Conservation (phyloP, 2,888 invertebrate genomes). For the Hyalella azteca region DNA sequence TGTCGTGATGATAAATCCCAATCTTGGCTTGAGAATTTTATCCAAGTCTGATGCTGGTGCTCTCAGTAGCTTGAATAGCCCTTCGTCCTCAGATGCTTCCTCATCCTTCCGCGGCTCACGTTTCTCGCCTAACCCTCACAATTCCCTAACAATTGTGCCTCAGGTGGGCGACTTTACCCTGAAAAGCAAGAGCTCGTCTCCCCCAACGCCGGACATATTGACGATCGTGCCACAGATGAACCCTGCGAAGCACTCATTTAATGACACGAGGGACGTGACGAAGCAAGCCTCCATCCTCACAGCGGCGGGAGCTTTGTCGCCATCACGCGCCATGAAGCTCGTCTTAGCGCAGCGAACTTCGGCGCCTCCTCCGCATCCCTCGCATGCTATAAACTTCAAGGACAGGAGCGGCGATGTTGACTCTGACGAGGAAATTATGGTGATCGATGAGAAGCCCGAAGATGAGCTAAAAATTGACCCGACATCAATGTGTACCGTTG, state of each 20-base stretch:
- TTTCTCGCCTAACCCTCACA: not conserved
- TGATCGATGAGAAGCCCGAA: conserved; percentile 50
- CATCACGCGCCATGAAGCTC: conserved; percentile 53
- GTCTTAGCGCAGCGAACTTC: conserved; percentile 29
- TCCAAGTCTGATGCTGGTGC: conserved; percentile 29
- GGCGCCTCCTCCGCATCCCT: not conserved
- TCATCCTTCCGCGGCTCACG: not conserved
- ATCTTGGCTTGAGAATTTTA: conserved; percentile 52
- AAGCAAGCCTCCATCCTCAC: conserved; percentile 11
- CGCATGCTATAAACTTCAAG: not conserved
- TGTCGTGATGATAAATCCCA: conserved; percentile 55
- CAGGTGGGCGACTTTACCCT: conserved; percentile 41
- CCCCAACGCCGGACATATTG: conserved; percentile 49
- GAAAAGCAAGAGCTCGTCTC: not conserved
- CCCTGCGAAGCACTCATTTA: not conserved
- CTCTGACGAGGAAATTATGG: conserved; percentile 35
- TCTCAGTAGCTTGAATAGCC: not conserved
- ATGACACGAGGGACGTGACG: no score
- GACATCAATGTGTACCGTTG: conserved; percentile 54
- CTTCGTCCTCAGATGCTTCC: not conserved
- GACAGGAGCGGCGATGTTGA: not conserved
- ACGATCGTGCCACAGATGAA: conserved; percentile 57
- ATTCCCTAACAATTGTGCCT: conserved; percentile 54
- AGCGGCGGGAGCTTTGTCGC: conserved; percentile 31
- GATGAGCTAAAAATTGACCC: conserved; percentile 47